Evolutionary conservation across 2,888 invertebrate species (phyloP), one percentile per base, ranked within the genome.

Genomic region (Cryptocheilus praepositus): DNA sequence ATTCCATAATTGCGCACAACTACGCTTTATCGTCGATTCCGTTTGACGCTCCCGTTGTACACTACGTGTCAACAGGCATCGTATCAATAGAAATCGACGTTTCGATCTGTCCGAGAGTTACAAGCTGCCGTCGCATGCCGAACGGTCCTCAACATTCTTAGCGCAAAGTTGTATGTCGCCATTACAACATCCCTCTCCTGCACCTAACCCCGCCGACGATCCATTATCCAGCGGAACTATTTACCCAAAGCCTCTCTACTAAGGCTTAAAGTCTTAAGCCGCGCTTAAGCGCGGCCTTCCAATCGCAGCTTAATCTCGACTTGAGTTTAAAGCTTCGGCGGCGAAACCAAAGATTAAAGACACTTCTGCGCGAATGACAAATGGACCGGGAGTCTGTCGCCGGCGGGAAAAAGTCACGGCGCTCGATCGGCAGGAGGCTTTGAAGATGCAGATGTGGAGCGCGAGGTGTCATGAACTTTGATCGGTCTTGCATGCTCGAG

Each of bases 261-360:
- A 54, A 58, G 61, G 75, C 70, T 76, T 66, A 76, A 70, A 76
- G 70, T 64, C 60, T 49, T 70, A 70, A 74, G 58, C 72, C 63
- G 51, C 21, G 67, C 70, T 76, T 70, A 68, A 68, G 59, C 55
- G 52, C 62, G 58, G 56, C 61, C 56, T 57, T 54, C n/a, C 65
- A 67, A 76, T 65, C 67, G 57, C 58, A 13, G 63, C 69, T 70
- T 73, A 76, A 76, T 76, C 76, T 65, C 70, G 36, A 67, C 46
- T 55, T 51, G 25, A 55, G 46, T 18, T 18, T 22, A 13, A 58
- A 76, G 67, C 72, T 61, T 25, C 46, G 21, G 22, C 51, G 25
- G 65, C 22, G 44, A 56, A 62, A 36, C 16, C 54, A 36, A 61
- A 45, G 25, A 28, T 61, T 55, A 56, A 25, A 61, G 61, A 52